A percentile compares a stretch with the other conserved stretches of the same genome.
Conservation (phyloP, 2,797 vertebrate species). For the Lepus townsendii region DNA sequence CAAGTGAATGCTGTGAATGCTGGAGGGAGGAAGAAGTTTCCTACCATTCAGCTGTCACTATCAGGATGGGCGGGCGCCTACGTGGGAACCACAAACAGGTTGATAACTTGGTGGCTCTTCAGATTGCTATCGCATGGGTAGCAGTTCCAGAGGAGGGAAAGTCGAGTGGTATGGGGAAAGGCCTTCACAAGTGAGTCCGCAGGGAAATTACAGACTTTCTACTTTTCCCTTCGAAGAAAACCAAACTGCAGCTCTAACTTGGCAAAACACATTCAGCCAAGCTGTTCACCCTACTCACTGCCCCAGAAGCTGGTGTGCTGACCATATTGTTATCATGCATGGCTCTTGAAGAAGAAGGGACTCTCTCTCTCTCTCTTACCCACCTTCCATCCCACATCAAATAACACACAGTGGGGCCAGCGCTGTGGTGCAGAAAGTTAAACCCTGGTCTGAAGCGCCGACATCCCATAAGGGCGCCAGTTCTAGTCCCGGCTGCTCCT, state of each 20-base stretch:
- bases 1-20: not conserved
- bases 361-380: not conserved
- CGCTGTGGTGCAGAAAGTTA: too few relatives aligned
- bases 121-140: not conserved
- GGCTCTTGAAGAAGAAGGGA: not conserved
- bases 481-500: too few relatives aligned
- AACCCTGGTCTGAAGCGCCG: too few relatives aligned
- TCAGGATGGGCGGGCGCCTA: not conserved
- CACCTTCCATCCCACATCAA: not conserved
- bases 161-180: not conserved
- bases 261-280: not conserved
- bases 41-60: not conserved
- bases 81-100: not conserved
- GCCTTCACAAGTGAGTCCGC: not conserved
- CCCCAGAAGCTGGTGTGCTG: not conserved
- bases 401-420: not conserved
- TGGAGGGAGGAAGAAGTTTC: not conserved
- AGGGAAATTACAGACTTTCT: not conserved
- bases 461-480: too few relatives aligned
- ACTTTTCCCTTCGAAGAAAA: not conserved
- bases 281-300: not conserved
- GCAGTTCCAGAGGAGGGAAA: not conserved
- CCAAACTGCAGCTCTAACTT: not conserved
- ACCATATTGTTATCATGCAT: not conserved
- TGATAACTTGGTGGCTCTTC: constrained; percentile 29